A percentile compares a stretch with the other conserved stretches of the same genome.
Evolutionary conservation across 2,113 vertebrate species (phyloP).

Genomic region (Eretmochelys imbricata): DNA sequence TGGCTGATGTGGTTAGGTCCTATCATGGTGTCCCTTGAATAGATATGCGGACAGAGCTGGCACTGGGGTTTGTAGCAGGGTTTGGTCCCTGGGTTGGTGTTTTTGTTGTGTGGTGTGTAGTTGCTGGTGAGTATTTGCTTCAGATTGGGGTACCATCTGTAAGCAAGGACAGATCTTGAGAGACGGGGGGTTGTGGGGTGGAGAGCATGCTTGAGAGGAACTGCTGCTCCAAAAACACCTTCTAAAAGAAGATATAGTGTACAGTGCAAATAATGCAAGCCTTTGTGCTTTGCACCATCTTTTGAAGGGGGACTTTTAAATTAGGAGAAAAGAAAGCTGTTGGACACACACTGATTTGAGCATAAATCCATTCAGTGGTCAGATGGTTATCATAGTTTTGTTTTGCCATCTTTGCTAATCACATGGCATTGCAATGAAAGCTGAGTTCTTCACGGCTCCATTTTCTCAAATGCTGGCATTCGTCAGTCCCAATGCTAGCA

Average conservation of each 20-base stretch:
- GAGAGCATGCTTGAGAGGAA: neutral
- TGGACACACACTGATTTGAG: neutral
- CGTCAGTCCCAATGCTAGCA: neutral
- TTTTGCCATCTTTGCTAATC: neutral
- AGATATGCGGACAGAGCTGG: no score
- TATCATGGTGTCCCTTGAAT: no score
- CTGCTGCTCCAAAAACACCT: neutral
- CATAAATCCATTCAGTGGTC: neutral
- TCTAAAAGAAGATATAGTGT: neutral
- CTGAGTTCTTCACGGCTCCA: neutral
- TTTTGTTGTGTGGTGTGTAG: no score
- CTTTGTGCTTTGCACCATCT: no score
- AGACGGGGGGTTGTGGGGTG: neutral
- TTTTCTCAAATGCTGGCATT: neutral
- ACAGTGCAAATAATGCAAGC: no score
- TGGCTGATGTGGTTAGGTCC: no score
- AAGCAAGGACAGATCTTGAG: no score
- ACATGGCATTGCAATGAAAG: neutral
- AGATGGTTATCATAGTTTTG: rapidly evolving
- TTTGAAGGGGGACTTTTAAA: neutral
- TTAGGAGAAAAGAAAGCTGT: neutral
- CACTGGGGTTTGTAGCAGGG: no score
- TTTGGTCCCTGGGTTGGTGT: no score
- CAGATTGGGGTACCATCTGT: no score
- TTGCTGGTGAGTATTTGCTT: no score